Evolutionary conservation across 2,888 invertebrate species (phyloP), one percentile per base, ranked within the genome.

Genomic region (Drosophila pegasa): DNA sequence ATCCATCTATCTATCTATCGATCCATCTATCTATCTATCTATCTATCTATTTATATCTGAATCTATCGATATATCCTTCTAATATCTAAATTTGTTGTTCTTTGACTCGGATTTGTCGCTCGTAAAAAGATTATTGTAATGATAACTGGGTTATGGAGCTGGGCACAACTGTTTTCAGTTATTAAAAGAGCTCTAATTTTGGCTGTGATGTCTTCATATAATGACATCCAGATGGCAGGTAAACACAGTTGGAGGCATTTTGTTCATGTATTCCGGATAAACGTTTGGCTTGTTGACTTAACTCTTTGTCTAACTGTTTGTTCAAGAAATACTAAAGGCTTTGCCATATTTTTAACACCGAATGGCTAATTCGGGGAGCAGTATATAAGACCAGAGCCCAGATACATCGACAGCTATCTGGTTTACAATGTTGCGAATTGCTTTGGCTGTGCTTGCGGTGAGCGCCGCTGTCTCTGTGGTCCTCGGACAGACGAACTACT

Each of bases 401-500:
- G 6, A 0, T 7, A 3, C 2, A 3, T 20, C 8, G n/a, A 10
- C 31, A 55, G 12, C 47, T 22, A 29, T 2, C 38, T 14, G 2
- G 43, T 40, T 45, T 9, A 5, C 47, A n/a, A 79, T 79, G 79
- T 58, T 43, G 37, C 65, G 62, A 43, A 18, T 79, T n/a, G 8
- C 22, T 55, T 33, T 69, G 45, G 9, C 52, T 7, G 5, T 82
- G 7, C 18, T 50, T 2, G 31, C 50, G 9, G 27, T 55, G 10
- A 22, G 59, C 33, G 16, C 62, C 18, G 18, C 40, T 1, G 9
- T 65, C 25, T 48, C 67, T 10, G 18, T 9, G n/a, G 66, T 25
- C 16, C 1, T 14, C 0, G 71, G 37, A 2, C 59, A 64, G 33
- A 52, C 35, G 2, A 14, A 85, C 37, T 82, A 82, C 43, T 85